Base-by-base conservation (phyloP, 1,140 invertebrate genomes). In the Acyrthosiphon pisum region DNA sequence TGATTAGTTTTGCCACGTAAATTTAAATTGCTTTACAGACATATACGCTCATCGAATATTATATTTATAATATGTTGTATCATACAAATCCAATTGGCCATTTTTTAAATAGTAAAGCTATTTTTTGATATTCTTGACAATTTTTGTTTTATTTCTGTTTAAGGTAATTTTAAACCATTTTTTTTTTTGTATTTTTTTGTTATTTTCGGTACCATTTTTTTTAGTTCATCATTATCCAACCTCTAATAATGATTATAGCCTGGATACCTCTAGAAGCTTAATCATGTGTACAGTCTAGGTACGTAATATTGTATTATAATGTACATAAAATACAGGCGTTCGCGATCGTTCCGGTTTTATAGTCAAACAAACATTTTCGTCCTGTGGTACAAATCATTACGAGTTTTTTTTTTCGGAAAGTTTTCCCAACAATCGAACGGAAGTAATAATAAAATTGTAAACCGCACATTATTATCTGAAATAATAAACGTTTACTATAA, bases 401-500 rank as follows among this genome's bases (percentile, higher is more conserved):
- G 14, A n/a, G 11, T 46, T 86, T 88, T 53, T 46, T n/a, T 53
- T 53, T 84, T 44, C n/a, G 2, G 86, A 50, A 50, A 53, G 35
- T 89, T 89, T 53, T 89, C 9, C n/a, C 9, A 89, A 53, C 41
- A 56, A 60, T 90, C 50, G 30, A 90, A 60, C 88, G 23, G 35
- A 41, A 60, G 56, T 41, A 41, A 90, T 56, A 53, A 87, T 46
- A 48, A 87, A 50, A 89, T 53, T 50, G n/a, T 23, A 50, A 88
- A 89, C 48, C 48, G 9, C 87, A 53, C 18, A 53, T 37, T 48
- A 89, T 53, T 41, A 30, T 53, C 11, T 37, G 48, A 50, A 89
- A 90, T 56, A 56, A 56, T 90, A 90, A 90, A 90, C 88, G 50
- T 90, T 90, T 90, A 88, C 35, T n/a, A 53, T 88, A 48, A 88